A percentile compares a stretch with the other conserved stretches of the same genome.
phyloP scores from a whole-genome alignment of 2,797 vertebrate genomes.

The Eurystomus glaucurus region DNA sequence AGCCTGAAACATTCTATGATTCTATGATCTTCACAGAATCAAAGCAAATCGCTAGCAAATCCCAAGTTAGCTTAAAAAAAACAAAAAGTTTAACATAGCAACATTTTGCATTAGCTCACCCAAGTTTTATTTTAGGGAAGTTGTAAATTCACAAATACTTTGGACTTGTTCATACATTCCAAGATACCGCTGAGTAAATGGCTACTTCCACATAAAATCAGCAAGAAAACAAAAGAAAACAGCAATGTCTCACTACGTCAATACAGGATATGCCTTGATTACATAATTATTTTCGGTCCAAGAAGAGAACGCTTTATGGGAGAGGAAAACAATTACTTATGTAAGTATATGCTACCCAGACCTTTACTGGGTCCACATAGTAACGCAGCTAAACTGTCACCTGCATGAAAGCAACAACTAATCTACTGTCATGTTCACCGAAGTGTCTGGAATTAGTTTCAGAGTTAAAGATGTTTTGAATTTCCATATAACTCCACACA shows the following conservation, averaged over 20 bases:
- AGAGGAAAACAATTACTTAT: background rate
- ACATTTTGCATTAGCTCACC: background rate
- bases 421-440: background rate
- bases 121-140: background rate
- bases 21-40: background rate
- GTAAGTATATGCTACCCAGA: background rate
- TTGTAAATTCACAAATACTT: background rate
- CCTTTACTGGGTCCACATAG: background rate
- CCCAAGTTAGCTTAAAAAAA: background rate
- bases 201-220: background rate
- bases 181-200: background rate
- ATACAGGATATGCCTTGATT: background rate
- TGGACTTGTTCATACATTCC: background rate
- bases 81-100: background rate
- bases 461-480: background rate
- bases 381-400: background rate
- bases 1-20: too few species aligned
- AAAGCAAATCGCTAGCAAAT: background rate
- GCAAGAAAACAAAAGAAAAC: background rate
- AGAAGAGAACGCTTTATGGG: accelerated
- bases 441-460: background rate
- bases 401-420: background rate
- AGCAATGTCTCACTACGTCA: background rate
- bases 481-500: background rate
- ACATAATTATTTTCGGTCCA: background rate